Conservation (phyloP, 2,888 invertebrate species). For the Copidosoma aretas region DNA sequence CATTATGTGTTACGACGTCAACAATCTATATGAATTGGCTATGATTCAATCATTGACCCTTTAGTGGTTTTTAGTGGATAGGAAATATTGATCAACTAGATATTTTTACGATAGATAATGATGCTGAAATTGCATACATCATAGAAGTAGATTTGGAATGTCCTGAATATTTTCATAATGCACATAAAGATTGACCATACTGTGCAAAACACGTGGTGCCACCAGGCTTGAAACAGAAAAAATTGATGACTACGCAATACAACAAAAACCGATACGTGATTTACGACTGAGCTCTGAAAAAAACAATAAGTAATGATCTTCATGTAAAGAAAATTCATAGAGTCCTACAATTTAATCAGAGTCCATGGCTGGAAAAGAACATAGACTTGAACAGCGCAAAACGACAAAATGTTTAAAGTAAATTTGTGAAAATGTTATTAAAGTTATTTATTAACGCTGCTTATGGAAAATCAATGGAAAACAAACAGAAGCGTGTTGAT, state of each 20-base stretch:
- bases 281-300: neutral
- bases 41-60: conserved; percentile 51
- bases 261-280: neutral
- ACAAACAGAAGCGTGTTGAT: no score
- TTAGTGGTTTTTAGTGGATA: conserved; percentile 48
- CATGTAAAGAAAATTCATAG: no score
- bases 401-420: no score
- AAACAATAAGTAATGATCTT: no score
- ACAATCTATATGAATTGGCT: conserved; percentile 56
- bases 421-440: no score
- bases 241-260: neutral
- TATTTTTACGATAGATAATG: conserved; percentile 19
- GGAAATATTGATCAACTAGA: neutral
- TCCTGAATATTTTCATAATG: conserved; percentile 19
- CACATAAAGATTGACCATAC: conserved; percentile 4
- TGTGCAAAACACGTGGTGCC: conserved; percentile 41
- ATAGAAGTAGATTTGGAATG: neutral
- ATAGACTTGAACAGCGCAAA: no score
- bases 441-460: no score
- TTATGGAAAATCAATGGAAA: no score
- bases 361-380: no score
- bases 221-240: conserved; percentile 19
- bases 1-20: conserved; percentile 53
- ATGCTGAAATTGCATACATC: neutral
- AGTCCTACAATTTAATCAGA: no score